phyloP scores from a whole-genome alignment of 2,113 vertebrate species.

The Ardeotis arabs region DNA sequence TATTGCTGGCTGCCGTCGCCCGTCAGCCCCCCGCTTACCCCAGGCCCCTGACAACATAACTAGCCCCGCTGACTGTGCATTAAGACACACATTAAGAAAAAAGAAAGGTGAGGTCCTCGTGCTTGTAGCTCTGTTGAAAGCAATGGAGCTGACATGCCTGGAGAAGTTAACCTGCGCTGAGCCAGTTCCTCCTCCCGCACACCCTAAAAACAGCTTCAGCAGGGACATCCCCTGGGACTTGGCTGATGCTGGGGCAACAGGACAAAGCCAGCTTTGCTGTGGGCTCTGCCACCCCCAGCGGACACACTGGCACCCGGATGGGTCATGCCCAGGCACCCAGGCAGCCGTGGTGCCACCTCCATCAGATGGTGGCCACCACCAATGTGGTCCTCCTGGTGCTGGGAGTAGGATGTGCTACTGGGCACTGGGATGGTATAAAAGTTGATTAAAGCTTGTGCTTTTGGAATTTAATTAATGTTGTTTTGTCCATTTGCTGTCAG shows the following conservation, averaged over 20 bases:
- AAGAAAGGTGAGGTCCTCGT: background rate
- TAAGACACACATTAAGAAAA: background rate
- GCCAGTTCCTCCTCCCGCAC: background rate
- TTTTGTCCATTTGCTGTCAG: background rate
- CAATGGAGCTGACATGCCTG: background rate
- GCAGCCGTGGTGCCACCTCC: background rate
- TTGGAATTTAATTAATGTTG: background rate
- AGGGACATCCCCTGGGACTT: background rate
- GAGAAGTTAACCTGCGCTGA: background rate
- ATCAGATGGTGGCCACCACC: rapidly evolving
- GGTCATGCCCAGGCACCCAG: rapidly evolving
- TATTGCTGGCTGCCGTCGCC: background rate
- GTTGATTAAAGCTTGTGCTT: background rate
- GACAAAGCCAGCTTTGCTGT: background rate
- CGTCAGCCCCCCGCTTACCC: background rate
- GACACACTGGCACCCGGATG: background rate
- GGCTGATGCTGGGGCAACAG: background rate
- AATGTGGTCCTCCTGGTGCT: background rate
- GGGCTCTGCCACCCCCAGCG: background rate
- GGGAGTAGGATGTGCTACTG: background rate
- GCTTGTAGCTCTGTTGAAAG: background rate
- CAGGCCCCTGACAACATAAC: slow-evolving; percentile 36
- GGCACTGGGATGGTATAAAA: background rate
- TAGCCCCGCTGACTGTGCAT: background rate
- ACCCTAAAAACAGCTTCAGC: background rate